Base-by-base conservation (phyloP, 2,113 vertebrate species). In the Hippocampus abdominalis region DNA sequence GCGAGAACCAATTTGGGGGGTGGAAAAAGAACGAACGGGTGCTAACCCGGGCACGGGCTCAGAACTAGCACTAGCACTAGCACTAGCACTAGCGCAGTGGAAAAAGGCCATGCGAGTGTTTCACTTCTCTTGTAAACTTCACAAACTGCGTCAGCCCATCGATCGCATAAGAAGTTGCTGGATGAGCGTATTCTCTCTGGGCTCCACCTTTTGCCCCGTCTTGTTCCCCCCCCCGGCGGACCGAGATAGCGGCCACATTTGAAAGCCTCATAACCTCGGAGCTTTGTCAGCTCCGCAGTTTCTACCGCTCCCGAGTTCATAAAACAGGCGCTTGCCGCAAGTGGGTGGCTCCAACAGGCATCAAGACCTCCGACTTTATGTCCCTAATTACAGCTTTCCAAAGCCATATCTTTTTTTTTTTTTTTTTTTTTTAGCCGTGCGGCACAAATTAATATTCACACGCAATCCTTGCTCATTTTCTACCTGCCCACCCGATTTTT, bases 331-430 rank as follows among this genome's bases (percentile, higher is more conserved):
- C 76, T 83, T 86, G 70, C 85, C 73, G 77, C 70, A 68, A 64
- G 71, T 18, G 0, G 72, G 74, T 74, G 82, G 76, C 70, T 56
- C 60, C 66, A 69, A 71, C 64, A 69, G 64, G 27, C 76, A 77
- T 75, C 83, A 82, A 86, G 77, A 81, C 74, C 39, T 23, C 48
- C 71, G 71, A 81, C 90, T 90, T 90, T 89, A 87, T 89, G 82
- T 86, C 72, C 32, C 87, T 91, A 90, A 91, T 92, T 89, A 90
- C 77, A 74, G 89, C 88, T 86, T 88, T 81, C 88, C 82, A 44
- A 87, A 88, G 84, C 78, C 76, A 87, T 88, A 42, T 81, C 87
- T 83, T 90, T 85, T 89, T 91, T 84, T 89, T 2, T 27, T 4
- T 84, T 91, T 86, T 89, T 91, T 85, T 89, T 12, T 32, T 27